Conservation (phyloP, 2,888 invertebrate species). For the Venusia cambrica region DNA sequence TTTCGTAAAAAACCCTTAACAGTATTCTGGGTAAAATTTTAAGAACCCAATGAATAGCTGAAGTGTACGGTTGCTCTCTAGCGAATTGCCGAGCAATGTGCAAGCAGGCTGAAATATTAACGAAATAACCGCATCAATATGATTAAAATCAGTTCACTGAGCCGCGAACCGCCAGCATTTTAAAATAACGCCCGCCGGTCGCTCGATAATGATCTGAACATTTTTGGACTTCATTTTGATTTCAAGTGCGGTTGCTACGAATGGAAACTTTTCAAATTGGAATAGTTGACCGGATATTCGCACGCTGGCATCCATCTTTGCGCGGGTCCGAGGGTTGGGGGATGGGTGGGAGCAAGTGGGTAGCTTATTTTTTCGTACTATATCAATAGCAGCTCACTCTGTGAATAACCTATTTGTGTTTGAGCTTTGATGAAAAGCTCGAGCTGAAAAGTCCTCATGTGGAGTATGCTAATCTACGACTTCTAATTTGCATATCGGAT, state of each 20-base stretch:
- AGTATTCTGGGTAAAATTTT: too few relatives aligned
- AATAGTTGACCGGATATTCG: conserved; percentile 71
- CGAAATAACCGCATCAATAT: too few relatives aligned
- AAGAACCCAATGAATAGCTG: too few relatives aligned
- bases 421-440: conserved; percentile 38
- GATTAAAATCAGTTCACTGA: conserved; percentile 1
- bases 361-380: conserved; percentile 58
- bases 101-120: too few relatives aligned
- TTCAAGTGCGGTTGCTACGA: conserved; percentile 57
- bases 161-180: background rate
- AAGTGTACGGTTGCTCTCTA: too few relatives aligned
- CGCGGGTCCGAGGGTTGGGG: conserved; percentile 39
- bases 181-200: background rate
- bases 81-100: too few relatives aligned
- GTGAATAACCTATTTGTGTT: conserved; percentile 55
- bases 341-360: conserved; percentile 32
- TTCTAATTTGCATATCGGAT: conserved; percentile 8
- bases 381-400: conserved; percentile 54
- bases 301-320: conserved; percentile 66
- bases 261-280: conserved; percentile 74
- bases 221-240: conserved; percentile 54
- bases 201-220: conserved; percentile 7
- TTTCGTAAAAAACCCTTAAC: too few relatives aligned
- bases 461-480: conserved; percentile 11
- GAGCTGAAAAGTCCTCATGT: conserved; percentile 18